Evolutionary conservation across 2,113 vertebrate species (phyloP), one percentile per base, ranked within the genome.

Genomic region (Silurus glanis): DNA sequence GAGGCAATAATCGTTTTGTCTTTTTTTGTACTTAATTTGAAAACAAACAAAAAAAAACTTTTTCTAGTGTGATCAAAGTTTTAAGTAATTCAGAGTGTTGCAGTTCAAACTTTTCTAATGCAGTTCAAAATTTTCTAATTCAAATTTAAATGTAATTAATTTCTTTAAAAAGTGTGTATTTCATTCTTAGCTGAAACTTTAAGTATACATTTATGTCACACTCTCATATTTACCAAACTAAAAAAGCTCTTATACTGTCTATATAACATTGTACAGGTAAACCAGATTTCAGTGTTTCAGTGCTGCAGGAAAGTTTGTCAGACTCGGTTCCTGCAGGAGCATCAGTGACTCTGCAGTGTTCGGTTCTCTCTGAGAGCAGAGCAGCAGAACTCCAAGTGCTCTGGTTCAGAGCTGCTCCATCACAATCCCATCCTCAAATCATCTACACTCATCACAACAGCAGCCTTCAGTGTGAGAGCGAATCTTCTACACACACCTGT

Each of bases 261-360:
- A 47, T 47, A 47, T 47, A 4, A 45, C 45, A 47, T 45, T 49
- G 2, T 47, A 8, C 69, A 72, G 69, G 17, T 49, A 21, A 21
- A 1, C 2, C 7, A 49, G 69, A 49, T 49, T 0, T 47, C 3
- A 72, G 0, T 0, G 45, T 72, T 3, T 74, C 58, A 9, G 0
- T 86, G 2, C 0, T 45, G 0, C 88, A 92, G 66, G 53, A 21
- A 51, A 74, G 89, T 0, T 80, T 21, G 0, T 14, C 47, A 0
- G 75, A 10, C 4, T 87, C 81, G 1, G 87, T 8, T 37, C 69
- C 28, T 13, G 5, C 12, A 25, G 91, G 90, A 0, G 47, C 58
- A 17, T 23, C 69, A 0, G 67, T 88, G 79, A 88, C 28, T 76
- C 88, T 94, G 19, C 67, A 89, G 61, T 94, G 92, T 83, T 91